Evolutionary conservation across 2,797 vertebrate genomes (phyloP).

Genomic region (Pygocentrus nattereri): DNA sequence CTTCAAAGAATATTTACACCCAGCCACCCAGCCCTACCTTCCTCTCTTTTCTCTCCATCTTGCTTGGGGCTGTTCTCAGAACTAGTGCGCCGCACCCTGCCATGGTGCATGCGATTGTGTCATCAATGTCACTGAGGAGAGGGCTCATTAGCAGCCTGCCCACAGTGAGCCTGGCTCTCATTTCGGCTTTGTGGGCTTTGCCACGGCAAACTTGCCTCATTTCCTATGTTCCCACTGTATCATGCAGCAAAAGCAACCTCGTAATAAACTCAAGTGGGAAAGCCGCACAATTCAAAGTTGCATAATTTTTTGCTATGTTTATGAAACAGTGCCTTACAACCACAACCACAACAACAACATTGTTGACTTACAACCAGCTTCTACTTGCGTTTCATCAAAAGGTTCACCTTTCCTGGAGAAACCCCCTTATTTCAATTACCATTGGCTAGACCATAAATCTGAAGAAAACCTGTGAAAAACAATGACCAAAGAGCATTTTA

Average conservation of each 20-base stretch:
- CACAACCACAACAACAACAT: too few species aligned
- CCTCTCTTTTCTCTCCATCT: not conserved
- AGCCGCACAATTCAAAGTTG: not conserved
- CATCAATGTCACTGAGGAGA: slow-evolving; percentile 61
- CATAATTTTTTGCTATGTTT: too few species aligned
- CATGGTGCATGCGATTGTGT: slow-evolving; percentile 67
- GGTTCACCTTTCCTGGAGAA: too few species aligned
- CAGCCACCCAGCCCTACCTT: slow-evolving; percentile 54
- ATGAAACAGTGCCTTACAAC: not conserved
- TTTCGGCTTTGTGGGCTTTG: slow-evolving; percentile 30
- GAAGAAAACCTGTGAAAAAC: too few species aligned
- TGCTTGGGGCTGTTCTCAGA: slow-evolving; percentile 65
- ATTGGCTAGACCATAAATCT: too few species aligned
- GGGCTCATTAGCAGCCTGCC: slow-evolving; percentile 49
- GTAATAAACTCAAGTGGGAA: not conserved
- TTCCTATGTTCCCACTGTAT: not conserved
- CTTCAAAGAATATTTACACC: slow-evolving; percentile 75
- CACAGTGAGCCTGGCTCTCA: slow-evolving; percentile 14
- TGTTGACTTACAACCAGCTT: too few species aligned
- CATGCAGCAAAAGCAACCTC: not conserved
- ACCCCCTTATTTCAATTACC: too few species aligned
- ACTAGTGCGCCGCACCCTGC: slow-evolving; percentile 64
- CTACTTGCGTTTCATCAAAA: too few species aligned
- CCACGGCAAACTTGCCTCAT: not conserved
- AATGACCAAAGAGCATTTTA: too few species aligned